Percentiles rank a stretch among this genome's conserved stretches.
Conservation (phyloP, 2,797 vertebrate species). For the Takifugu ocellatus region DNA sequence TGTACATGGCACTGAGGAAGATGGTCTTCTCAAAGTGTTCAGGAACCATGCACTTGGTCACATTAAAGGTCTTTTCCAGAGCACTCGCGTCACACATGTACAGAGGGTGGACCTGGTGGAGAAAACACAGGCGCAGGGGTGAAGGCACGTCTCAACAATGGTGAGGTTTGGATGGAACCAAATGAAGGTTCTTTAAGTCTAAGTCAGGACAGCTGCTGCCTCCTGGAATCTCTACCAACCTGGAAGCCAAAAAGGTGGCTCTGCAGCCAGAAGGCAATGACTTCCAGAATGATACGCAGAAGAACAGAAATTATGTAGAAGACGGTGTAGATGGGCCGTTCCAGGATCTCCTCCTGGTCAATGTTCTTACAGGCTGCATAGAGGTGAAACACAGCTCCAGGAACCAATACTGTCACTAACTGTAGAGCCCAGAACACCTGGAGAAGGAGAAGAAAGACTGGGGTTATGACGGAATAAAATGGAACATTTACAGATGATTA, state of each 20-base stretch:
- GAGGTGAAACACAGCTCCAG: constrained; percentile 85
- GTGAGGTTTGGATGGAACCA: neutral
- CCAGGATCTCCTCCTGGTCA: constrained; percentile 85
- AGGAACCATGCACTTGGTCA: constrained; percentile 84
- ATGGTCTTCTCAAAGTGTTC: constrained; percentile 92
- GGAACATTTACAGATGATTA: no score
- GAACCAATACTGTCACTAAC: constrained; percentile 83
- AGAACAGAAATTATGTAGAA: constrained; percentile 87
- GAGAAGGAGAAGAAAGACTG: neutral
- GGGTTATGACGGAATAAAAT: no score
- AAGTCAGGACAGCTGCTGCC: neutral
- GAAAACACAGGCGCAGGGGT: constrained; percentile 54
- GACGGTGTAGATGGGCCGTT: constrained; percentile 77
- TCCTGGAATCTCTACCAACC: constrained; percentile 32
- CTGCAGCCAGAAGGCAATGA: constrained; percentile 87
- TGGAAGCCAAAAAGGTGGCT: constrained; percentile 88
- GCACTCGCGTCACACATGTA: constrained; percentile 80
- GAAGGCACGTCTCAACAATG: neutral
- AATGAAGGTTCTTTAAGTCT: no score
- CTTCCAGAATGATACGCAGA: constrained; percentile 84
- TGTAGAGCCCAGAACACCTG: constrained; percentile 88
- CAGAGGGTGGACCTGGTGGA: constrained; percentile 77
- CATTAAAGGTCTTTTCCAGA: constrained; percentile 77
- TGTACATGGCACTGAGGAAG: constrained; percentile 90
- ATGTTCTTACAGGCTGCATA: constrained; percentile 85